Conservation (phyloP, 2,888 invertebrate genomes). For the Chrysina gloriosa region DNA sequence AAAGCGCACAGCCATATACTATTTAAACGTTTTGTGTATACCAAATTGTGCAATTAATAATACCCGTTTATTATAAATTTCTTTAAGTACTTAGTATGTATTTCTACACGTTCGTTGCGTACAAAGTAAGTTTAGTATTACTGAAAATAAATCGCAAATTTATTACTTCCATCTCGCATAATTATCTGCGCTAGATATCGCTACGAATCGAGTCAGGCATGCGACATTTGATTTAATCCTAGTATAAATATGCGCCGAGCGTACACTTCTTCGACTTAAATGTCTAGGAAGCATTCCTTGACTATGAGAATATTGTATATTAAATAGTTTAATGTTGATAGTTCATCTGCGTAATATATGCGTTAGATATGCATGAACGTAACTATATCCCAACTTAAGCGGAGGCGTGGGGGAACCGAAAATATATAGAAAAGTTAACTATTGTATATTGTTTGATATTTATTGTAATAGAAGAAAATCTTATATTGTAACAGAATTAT, state of each 20-base stretch:
- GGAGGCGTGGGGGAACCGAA: too few relatives aligned
- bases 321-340: too few relatives aligned
- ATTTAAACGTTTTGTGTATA: background rate
- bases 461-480: too few relatives aligned
- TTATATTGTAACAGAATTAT: too few relatives aligned
- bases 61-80: background rate
- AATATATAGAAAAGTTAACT: too few relatives aligned
- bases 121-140: background rate
- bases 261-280: background rate
- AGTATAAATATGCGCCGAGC: background rate
- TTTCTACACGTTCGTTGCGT: background rate
- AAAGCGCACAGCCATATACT: background rate
- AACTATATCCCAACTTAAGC: too few relatives aligned
- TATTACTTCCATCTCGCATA: constrained; percentile 8
- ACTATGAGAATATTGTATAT: background rate
- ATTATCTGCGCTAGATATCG: background rate
- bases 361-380: too few relatives aligned
- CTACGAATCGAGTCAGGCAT: background rate
- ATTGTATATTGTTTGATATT: too few relatives aligned
- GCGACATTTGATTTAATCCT: background rate
- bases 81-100: background rate
- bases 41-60: background rate
- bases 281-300: background rate
- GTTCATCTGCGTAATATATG: too few relatives aligned
- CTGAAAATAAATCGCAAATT: background rate